phyloP scores from a whole-genome alignment of 2,797 vertebrate species.

The Hyperoplus immaculatus region DNA sequence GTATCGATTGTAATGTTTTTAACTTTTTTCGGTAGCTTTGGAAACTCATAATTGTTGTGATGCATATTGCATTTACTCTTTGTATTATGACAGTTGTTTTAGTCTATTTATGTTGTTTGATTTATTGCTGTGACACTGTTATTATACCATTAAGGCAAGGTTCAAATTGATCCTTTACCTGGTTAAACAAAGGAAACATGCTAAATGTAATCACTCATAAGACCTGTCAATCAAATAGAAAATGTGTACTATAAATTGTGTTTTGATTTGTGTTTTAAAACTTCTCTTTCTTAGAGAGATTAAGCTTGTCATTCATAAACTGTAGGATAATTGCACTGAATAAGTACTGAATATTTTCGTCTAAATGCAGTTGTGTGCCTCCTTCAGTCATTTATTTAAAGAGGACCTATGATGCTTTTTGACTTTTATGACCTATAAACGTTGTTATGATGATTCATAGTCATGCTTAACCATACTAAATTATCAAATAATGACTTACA shows the following conservation, averaged over 20 bases:
- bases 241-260: neutral
- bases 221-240: neutral
- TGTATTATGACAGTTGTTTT: conserved; percentile 5
- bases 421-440: too few species aligned
- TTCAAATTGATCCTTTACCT: neutral
- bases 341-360: neutral
- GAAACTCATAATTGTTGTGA: conserved; percentile 6
- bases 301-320: neutral
- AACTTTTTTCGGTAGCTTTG: conserved; percentile 8
- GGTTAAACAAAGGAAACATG: neutral
- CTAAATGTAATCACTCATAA: neutral
- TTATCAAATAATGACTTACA: too few species aligned
- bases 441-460: too few species aligned
- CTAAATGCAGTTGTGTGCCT: neutral
- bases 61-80: neutral
- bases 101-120: neutral
- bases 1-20: conserved; percentile 5
- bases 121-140: conserved; percentile 2
- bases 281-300: neutral
- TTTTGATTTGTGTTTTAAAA: neutral
- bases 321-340: neutral
- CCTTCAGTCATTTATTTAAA: neutral
- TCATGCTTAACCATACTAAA: too few species aligned
- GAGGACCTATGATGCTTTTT: too few species aligned
- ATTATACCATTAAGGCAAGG: neutral